Evolutionary conservation across 2,797 vertebrate species (phyloP).

Genomic region (Argya squamiceps): DNA sequence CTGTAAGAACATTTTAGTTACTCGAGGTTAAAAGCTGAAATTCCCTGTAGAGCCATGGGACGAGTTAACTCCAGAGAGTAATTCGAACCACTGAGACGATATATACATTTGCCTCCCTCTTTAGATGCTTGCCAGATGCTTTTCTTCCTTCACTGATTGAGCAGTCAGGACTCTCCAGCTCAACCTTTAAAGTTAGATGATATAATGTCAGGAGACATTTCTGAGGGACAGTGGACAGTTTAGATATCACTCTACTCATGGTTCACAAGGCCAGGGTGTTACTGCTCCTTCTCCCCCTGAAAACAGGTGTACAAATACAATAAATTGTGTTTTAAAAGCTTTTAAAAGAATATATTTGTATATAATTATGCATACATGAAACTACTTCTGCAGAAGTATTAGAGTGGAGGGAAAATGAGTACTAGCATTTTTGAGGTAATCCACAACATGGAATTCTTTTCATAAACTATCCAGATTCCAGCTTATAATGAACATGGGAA

Average conservation of each 20-base stretch:
- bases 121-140: neutral
- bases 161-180: neutral
- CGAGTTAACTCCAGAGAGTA: neutral
- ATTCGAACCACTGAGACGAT: neutral
- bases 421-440: neutral
- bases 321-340: neutral
- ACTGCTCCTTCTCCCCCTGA: neutral
- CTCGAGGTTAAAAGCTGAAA: neutral
- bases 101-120: neutral
- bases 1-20: neutral
- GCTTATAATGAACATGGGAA: neutral
- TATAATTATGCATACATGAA: neutral
- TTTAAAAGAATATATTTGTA: neutral
- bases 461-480: neutral
- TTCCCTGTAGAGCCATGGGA: neutral
- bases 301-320: neutral
- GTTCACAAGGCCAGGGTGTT: neutral
- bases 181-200: neutral
- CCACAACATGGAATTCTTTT: neutral
- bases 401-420: neutral
- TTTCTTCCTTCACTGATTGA: neutral
- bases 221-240: neutral
- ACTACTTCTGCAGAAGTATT: neutral
- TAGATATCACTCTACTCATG: fast-evolving
- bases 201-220: neutral